Percentiles rank a stretch among this genome's conserved stretches.
Conservation (phyloP, 1,140 invertebrate genomes). For the Potamilus streckersoni region DNA sequence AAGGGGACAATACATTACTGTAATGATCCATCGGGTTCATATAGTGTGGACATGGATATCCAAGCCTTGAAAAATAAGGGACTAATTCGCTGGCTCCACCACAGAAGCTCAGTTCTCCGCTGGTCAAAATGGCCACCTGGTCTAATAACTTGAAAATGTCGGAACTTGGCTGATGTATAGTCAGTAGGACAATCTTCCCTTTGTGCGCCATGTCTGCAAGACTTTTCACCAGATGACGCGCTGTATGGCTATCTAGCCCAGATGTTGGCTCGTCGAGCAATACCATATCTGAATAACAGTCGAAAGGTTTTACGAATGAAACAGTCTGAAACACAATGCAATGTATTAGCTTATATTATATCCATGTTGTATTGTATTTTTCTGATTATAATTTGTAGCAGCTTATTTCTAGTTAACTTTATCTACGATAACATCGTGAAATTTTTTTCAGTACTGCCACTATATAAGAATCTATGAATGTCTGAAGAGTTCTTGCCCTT, state of each 20-base stretch:
- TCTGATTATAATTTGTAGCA: no score
- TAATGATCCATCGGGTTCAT: constrained; percentile 51
- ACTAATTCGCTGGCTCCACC: constrained; percentile 39
- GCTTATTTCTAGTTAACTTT: no score
- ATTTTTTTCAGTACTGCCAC: no score
- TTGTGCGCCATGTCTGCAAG: constrained; percentile 38
- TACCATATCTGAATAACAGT: constrained; percentile 38
- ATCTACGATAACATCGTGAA: no score
- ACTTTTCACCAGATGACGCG: constrained; percentile 45
- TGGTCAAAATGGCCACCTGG: constrained; percentile 42
- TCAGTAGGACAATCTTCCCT: constrained; percentile 47
- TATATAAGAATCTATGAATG: no score
- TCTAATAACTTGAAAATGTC: constrained; percentile 49
- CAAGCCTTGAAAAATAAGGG: constrained; percentile 43
- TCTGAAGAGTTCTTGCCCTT: no score
- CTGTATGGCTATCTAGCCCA: constrained; percentile 52
- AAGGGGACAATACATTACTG: constrained; percentile 25
- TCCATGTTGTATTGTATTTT: no score
- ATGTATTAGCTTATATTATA: no score
- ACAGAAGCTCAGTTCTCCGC: constrained; percentile 46
- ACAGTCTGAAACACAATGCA: no score
- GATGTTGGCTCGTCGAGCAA: constrained; percentile 54
- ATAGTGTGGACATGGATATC: constrained; percentile 47
- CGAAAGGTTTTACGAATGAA: no score
- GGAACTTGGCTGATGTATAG: constrained; percentile 54